Conservation (phyloP, 2,888 invertebrate species). For the Microctonus hyperodae region DNA sequence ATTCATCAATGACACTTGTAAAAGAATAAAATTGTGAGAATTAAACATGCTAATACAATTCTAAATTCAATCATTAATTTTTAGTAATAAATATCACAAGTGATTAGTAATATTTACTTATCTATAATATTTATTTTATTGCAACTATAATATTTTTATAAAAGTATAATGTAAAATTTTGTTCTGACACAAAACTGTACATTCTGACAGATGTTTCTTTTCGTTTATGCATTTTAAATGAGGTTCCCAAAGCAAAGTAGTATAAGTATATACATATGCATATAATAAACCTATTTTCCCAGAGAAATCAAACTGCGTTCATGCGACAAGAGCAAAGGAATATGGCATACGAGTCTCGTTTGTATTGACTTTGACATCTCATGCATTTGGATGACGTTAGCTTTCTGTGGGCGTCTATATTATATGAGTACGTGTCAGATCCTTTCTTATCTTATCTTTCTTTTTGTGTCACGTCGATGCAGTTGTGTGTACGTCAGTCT, state of each 20-base stretch:
- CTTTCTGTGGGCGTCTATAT: not conserved
- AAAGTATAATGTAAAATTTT: not conserved
- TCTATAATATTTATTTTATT: too few species aligned
- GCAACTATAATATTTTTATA: too few species aligned
- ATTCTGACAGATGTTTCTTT: not conserved
- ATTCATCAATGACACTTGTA: slow-evolving; percentile 26
- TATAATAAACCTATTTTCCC: not conserved
- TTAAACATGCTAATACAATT: not conserved
- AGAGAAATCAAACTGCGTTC: not conserved
- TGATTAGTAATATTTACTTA: too few species aligned
- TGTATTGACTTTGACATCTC: not conserved
- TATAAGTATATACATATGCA: too few species aligned
- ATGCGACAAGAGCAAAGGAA: not conserved
- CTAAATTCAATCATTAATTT: not conserved
- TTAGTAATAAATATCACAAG: too few species aligned
- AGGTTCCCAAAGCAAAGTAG: not conserved
- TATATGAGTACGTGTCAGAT: not conserved
- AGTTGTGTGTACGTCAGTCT: not conserved
- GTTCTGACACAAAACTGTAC: not conserved
- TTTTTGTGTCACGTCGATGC: not conserved
- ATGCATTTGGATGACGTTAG: not conserved
- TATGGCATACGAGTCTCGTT: not conserved
- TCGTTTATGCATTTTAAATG: not conserved
- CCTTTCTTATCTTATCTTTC: not conserved
- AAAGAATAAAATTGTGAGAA: not conserved